phyloP scores from a whole-genome alignment of 2,113 vertebrate species.

The Pseudorasbora parva region DNA sequence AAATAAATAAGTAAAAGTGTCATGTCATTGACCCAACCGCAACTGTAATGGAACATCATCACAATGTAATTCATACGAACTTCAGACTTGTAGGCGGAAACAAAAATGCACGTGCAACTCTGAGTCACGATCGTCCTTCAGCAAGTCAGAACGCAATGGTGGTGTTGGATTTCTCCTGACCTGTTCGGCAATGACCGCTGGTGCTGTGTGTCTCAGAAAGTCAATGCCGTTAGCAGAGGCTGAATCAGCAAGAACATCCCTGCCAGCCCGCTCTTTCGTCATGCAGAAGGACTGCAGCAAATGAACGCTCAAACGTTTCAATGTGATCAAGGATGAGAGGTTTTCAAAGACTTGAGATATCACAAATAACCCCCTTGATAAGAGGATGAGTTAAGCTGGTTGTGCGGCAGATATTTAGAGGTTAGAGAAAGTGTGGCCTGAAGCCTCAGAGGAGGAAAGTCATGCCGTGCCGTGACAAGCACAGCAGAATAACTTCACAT shows the following conservation, averaged over 20 bases:
- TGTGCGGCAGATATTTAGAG: background rate
- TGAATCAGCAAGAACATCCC: conserved; percentile 56
- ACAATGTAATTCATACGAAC: background rate
- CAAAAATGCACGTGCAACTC: background rate
- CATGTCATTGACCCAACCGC: background rate
- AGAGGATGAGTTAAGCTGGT: background rate
- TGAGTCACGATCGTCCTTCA: conserved; percentile 44
- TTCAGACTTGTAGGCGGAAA: background rate
- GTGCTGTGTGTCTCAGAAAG: conserved; percentile 49
- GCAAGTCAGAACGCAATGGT: conserved; percentile 26
- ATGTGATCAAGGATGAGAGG: background rate
- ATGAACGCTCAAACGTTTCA: conserved; percentile 25
- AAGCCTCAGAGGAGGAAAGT: background rate
- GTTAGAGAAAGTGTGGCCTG: background rate
- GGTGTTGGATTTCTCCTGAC: conserved; percentile 58
- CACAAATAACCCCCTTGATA: background rate
- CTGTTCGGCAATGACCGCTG: conserved; percentile 44
- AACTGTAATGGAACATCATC: background rate
- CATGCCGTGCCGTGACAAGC: background rate
- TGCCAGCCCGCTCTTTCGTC: conserved; percentile 25
- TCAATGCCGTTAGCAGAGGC: conserved; percentile 52
- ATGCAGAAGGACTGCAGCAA: conserved; percentile 40
- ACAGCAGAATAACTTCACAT: background rate
- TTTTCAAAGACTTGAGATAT: conserved; percentile 11
- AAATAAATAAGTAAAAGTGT: background rate